Conservation (phyloP, 2,888 invertebrate species). For the Tortricodes alternella region DNA sequence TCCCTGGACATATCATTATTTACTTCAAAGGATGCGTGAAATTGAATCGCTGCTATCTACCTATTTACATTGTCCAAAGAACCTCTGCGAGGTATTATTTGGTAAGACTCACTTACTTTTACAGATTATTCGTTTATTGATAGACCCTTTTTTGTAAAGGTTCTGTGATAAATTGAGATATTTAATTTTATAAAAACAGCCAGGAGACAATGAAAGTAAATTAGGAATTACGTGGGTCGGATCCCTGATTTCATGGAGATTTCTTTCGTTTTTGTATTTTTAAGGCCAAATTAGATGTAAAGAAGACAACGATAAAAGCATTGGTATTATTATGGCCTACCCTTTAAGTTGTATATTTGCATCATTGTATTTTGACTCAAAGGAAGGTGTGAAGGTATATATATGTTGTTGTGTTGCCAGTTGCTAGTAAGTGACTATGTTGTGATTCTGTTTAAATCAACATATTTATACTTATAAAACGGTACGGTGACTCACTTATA, state of each 20-base stretch:
- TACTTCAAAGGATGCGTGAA: constrained; percentile 41
- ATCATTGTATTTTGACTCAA: too few relatives aligned
- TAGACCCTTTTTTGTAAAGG: neutral
- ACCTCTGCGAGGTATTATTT: constrained; percentile 5
- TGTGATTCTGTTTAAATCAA: too few relatives aligned
- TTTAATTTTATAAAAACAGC: constrained; percentile 2
- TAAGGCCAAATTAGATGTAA: constrained; percentile 20
- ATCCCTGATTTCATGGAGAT: neutral
- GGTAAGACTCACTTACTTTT: constrained; percentile 14
- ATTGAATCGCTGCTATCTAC: constrained; percentile 36
- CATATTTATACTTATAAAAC: too few relatives aligned
- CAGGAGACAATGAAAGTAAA: neutral
- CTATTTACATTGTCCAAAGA: constrained; percentile 32
- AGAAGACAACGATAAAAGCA: constrained; percentile 12
- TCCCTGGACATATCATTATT: constrained; percentile 37
- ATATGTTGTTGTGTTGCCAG: too few relatives aligned
- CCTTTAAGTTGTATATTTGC: too few relatives aligned
- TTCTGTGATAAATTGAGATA: neutral
- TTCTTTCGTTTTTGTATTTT: constrained; percentile 14
- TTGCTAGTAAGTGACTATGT: too few relatives aligned
- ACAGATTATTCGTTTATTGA: constrained; percentile 10
- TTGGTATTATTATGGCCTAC: neutral
- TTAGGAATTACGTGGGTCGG: neutral
- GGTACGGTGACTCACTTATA: too few relatives aligned
- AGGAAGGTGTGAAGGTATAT: too few relatives aligned